phyloP scores from a whole-genome alignment of 2,888 invertebrate species.

The Therioaphis trifolii region DNA sequence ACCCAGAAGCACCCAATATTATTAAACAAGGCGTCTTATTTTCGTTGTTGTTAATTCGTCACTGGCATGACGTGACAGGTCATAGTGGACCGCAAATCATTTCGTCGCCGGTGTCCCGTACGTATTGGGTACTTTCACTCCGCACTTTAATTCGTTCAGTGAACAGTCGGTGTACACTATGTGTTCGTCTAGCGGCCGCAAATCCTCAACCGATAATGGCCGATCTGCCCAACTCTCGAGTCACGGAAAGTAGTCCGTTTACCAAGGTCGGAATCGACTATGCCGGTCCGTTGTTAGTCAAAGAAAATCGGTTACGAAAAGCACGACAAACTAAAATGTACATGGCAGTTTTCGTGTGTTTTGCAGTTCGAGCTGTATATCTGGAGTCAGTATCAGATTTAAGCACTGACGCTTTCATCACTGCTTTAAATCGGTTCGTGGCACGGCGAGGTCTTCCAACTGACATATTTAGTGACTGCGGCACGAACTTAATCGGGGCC shows the following conservation, averaged over 20 bases:
- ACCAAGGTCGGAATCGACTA: constrained; percentile 15
- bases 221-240: constrained; percentile 1
- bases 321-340: constrained; percentile 63
- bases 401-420: constrained; percentile 51
- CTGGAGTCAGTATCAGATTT: constrained; percentile 61
- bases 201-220: constrained; percentile 5
- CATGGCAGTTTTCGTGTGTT: constrained; percentile 66
- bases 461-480: constrained; percentile 67
- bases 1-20: no score
- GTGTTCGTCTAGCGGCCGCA: not conserved
- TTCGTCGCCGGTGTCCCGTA: not conserved
- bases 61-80: not conserved
- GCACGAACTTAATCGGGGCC: constrained; percentile 65
- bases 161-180: not conserved
- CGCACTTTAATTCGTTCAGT: not conserved
- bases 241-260: constrained; percentile 8
- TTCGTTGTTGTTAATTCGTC: no score
- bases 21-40: no score
- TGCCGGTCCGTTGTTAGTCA: constrained; percentile 16
- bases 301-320: not conserved
- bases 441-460: constrained; percentile 66
- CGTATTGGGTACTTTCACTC: constrained; percentile 19
- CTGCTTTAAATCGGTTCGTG: constrained; percentile 66
- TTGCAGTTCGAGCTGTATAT: constrained; percentile 65
- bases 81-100: constrained; percentile 15